Conservation (phyloP, 2,113 vertebrate species). For the Elanus axillaris region DNA sequence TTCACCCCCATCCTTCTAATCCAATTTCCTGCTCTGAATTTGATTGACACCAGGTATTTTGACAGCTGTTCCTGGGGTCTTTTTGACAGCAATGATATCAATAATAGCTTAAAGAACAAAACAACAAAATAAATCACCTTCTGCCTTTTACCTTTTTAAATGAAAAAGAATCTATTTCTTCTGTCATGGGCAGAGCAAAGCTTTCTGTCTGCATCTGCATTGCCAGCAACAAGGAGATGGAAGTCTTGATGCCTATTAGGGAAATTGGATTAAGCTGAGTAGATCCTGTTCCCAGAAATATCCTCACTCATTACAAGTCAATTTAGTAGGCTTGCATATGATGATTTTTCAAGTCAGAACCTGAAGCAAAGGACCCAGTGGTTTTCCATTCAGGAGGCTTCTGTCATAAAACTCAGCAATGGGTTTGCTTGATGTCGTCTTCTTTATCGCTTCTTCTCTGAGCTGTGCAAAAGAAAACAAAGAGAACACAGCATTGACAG, state of each 20-base stretch:
- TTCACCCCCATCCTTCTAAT: not conserved
- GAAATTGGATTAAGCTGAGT: conserved; percentile 49
- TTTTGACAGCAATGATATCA: not conserved
- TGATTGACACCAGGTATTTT: not conserved
- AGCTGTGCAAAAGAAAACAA: not conserved
- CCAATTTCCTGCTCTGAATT: not conserved
- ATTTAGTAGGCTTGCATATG: not conserved
- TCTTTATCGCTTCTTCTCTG: not conserved
- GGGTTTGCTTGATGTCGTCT: not conserved
- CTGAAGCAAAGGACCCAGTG: not conserved
- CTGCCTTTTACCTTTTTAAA: not conserved
- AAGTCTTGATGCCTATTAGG: conserved; percentile 23
- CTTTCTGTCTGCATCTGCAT: not conserved
- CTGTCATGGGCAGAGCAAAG: not conserved
- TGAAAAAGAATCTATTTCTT: not conserved
- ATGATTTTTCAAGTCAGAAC: not conserved
- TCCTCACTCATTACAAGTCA: not conserved
- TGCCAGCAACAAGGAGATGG: not conserved
- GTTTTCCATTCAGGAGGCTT: not conserved
- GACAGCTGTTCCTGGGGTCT: not conserved
- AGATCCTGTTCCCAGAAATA: conserved; percentile 48
- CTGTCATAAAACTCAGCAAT: not conserved
- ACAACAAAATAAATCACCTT: not conserved
- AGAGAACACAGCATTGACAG: not conserved
- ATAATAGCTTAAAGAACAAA: not conserved